phyloP scores from a whole-genome alignment of 2,797 vertebrate genomes.

The Fringilla coelebs region DNA sequence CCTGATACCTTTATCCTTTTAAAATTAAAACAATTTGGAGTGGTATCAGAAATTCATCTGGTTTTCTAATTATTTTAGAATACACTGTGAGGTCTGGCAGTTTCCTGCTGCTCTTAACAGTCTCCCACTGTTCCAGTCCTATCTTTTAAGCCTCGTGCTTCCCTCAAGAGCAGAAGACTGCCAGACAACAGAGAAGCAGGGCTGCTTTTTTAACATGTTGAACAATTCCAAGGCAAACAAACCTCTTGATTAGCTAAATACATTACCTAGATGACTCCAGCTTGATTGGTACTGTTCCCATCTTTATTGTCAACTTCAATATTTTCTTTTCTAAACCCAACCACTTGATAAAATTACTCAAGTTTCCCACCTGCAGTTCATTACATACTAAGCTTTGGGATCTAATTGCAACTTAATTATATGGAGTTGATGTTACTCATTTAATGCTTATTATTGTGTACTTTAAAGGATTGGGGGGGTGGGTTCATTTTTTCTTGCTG shows the following conservation, averaged over 20 bases:
- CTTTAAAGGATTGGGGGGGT: background rate
- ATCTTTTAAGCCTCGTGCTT: background rate
- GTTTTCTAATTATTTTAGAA: background rate
- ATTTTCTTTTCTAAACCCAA: constrained; percentile 2
- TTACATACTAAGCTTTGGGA: background rate
- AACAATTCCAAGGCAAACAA: constrained; percentile 16
- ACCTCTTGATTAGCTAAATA: background rate
- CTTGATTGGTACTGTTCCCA: background rate
- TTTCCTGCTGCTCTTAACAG: background rate
- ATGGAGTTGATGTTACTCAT: background rate
- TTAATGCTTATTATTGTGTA: background rate
- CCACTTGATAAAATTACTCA: background rate
- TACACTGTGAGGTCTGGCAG: background rate
- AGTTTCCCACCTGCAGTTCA: background rate
- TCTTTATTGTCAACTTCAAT: background rate
- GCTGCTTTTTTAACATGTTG: background rate
- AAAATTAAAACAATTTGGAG: background rate
- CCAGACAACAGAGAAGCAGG: background rate
- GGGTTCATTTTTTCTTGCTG: background rate
- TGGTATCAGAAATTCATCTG: background rate
- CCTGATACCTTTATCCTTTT: background rate
- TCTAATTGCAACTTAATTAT: constrained; percentile 30
- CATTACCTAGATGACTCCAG: background rate
- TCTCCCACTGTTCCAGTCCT: background rate
- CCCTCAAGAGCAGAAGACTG: background rate